A percentile compares a stretch with the other conserved stretches of the same genome.
Conservation (phyloP, 2,797 vertebrate genomes). For the Novumbra hubbsi region DNA sequence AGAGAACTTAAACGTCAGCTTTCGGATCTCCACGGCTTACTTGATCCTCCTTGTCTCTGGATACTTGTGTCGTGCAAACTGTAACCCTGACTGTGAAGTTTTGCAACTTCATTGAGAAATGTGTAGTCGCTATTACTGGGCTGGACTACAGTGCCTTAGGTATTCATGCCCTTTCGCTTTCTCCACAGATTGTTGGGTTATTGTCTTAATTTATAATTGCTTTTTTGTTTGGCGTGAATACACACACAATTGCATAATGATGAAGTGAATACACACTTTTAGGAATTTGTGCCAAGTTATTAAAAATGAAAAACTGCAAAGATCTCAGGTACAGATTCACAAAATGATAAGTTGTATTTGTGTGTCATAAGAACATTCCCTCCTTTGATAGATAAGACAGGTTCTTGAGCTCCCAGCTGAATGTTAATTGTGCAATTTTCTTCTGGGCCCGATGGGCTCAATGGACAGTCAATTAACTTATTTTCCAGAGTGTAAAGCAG, state of each 20-base stretch:
- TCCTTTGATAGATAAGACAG: slow-evolving; percentile 23
- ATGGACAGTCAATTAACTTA: slow-evolving; percentile 25
- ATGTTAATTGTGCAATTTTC: slow-evolving; percentile 19
- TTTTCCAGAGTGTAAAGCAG: slow-evolving; percentile 45
- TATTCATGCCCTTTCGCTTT: no score
- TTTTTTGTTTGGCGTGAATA: no score
- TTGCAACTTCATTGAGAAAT: no score
- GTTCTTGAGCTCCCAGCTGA: slow-evolving; percentile 20
- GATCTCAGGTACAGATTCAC: not conserved
- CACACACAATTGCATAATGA: no score
- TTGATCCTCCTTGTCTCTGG: not conserved
- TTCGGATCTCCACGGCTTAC: not conserved
- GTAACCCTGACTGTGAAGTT: not conserved
- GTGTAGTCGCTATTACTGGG: no score
- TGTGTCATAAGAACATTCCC: slow-evolving; percentile 2
- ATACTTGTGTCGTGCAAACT: not conserved
- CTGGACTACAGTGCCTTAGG: no score
- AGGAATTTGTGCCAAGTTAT: no score
- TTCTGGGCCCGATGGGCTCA: slow-evolving; percentile 32
- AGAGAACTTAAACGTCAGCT: not conserved
- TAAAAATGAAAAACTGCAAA: no score
- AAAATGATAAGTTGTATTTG: not conserved
- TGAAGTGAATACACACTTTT: no score
- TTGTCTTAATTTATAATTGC: no score
- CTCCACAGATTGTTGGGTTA: no score